Conservation (phyloP, 2,888 invertebrate genomes). For the Chrysolina americana region DNA sequence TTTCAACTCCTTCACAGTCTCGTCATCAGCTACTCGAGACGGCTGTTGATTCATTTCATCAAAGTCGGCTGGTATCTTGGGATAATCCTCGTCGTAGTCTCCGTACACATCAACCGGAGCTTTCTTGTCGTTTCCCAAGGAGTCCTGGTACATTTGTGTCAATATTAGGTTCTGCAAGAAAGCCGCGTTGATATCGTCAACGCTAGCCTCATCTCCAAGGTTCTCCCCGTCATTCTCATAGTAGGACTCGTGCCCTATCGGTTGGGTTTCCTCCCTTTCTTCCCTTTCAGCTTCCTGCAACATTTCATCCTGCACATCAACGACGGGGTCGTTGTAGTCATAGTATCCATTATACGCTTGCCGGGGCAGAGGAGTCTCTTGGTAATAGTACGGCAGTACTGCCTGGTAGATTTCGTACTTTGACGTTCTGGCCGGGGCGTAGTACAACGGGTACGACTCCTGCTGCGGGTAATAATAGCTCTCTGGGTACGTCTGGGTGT, state of each 20-base stretch:
- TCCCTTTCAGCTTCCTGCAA: conserved; percentile 76
- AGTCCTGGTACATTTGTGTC: conserved; percentile 77
- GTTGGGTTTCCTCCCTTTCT: conserved; percentile 72
- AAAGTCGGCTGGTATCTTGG: conserved; percentile 57
- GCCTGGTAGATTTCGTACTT: conserved; percentile 70
- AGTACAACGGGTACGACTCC: conserved; percentile 67
- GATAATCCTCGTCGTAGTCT: conserved; percentile 62
- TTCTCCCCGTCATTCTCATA: conserved; percentile 72
- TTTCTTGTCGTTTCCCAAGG: conserved; percentile 60
- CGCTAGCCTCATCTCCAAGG: conserved; percentile 55
- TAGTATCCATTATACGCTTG: conserved; percentile 67
- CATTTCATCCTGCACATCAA: conserved; percentile 75
- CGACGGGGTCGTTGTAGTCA: conserved; percentile 69
- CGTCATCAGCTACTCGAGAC: conserved; percentile 71
- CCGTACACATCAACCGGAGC: conserved; percentile 55
- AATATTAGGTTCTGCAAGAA: conserved; percentile 79
- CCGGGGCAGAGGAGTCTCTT: conserved; percentile 63
- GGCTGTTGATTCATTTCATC: conserved; percentile 45
- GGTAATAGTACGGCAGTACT: conserved; percentile 70
- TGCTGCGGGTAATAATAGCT: conserved; percentile 67
- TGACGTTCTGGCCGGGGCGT: conserved; percentile 69
- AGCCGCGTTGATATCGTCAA: conserved; percentile 73
- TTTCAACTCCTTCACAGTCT: conserved; percentile 78
- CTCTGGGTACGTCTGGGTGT: conserved; percentile 72
- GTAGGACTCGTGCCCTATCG: conserved; percentile 79